A percentile compares a stretch with the other conserved stretches of the same genome.
These are phyloP conservation scores for Standfussiana lucernea DNA, from an alignment of 2,888 invertebrate genomes.

Conservation along the genomic window DNA sequence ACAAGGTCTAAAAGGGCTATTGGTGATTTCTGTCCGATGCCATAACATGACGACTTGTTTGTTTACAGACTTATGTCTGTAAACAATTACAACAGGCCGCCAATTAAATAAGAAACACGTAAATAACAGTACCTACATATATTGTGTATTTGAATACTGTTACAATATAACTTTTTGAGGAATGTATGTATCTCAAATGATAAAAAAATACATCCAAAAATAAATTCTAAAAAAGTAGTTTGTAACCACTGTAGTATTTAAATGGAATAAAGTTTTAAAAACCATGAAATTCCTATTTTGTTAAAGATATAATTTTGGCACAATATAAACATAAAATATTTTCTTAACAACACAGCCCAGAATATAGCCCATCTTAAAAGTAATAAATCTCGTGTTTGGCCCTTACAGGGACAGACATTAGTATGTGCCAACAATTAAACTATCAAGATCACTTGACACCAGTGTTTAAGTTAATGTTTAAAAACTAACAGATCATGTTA, in stretches of 20 bases:
- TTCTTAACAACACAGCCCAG: constrained; percentile 65
- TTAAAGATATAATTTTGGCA: constrained; percentile 63
- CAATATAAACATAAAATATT: constrained; percentile 60
- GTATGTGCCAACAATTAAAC: constrained; percentile 10
- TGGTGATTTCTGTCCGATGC: constrained; percentile 4
- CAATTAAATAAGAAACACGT: constrained; percentile 13
- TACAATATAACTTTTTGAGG: constrained; percentile 42
- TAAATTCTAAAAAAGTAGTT: constrained; percentile 53
- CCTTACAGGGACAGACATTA: background rate
- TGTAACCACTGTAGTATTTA: constrained; percentile 42
- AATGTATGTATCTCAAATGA: constrained; percentile 56
- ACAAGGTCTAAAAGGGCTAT: constrained; percentile 7
- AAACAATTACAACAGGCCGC: constrained; percentile 1
- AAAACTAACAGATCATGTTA: constrained; percentile 17
- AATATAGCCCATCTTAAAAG: constrained; percentile 18
- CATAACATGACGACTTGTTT: constrained; percentile 9
- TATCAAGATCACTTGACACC: background rate
- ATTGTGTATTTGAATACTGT: constrained; percentile 38
- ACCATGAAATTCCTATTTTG: constrained; percentile 29
- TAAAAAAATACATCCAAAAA: constrained; percentile 63
- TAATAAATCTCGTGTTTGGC: constrained; percentile 5
- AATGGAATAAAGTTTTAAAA: constrained; percentile 51
- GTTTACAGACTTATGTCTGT: constrained; percentile 10
- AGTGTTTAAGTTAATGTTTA: constrained; percentile 9
- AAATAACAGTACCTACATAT: constrained; percentile 20